These are phyloP conservation scores for Perizoma flavofasciatum DNA, from an alignment of 2,888 invertebrate genomes.

Conservation along the genomic window DNA sequence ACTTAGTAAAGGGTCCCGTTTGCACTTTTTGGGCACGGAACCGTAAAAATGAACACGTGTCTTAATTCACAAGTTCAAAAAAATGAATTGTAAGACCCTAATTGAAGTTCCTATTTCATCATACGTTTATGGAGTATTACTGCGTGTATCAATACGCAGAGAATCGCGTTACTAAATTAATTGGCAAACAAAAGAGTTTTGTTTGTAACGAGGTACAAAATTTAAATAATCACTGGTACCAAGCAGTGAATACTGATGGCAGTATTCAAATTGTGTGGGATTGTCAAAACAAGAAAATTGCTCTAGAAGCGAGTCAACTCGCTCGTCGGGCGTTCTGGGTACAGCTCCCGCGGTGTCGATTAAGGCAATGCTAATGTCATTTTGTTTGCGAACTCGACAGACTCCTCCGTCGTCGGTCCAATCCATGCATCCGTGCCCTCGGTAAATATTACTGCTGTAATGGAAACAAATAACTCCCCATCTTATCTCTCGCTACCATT, in stretches of 20 bases:
- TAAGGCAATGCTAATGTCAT: slow-evolving; percentile 76
- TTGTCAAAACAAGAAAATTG: slow-evolving; percentile 72
- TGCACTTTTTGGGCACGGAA: too few species aligned
- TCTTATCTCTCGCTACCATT: slow-evolving; percentile 59
- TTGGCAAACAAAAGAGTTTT: slow-evolving; percentile 65
- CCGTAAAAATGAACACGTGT: too few species aligned
- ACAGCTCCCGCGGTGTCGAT: slow-evolving; percentile 71
- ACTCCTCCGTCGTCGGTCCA: slow-evolving; percentile 51
- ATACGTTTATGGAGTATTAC: not conserved
- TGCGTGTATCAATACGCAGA: slow-evolving; percentile 10
- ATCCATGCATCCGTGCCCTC: slow-evolving; percentile 53
- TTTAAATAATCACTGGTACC: slow-evolving; percentile 69
- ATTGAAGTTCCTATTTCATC: not conserved
- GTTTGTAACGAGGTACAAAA: slow-evolving; percentile 65
- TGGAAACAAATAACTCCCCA: slow-evolving; percentile 52
- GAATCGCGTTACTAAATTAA: slow-evolving; percentile 58
- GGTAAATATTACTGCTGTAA: slow-evolving; percentile 57
- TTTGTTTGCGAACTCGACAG: slow-evolving; percentile 72
- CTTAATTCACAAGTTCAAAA: too few species aligned
- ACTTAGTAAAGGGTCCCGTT: too few species aligned
- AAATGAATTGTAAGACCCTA: too few species aligned
- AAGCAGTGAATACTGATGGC: slow-evolving; percentile 65
- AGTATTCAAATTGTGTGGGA: slow-evolving; percentile 69
- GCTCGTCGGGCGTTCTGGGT: slow-evolving; percentile 47
- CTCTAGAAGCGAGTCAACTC: slow-evolving; percentile 52